phyloP scores from a whole-genome alignment of 2,113 vertebrate genomes.

The Nerophis lumbriciformis region DNA sequence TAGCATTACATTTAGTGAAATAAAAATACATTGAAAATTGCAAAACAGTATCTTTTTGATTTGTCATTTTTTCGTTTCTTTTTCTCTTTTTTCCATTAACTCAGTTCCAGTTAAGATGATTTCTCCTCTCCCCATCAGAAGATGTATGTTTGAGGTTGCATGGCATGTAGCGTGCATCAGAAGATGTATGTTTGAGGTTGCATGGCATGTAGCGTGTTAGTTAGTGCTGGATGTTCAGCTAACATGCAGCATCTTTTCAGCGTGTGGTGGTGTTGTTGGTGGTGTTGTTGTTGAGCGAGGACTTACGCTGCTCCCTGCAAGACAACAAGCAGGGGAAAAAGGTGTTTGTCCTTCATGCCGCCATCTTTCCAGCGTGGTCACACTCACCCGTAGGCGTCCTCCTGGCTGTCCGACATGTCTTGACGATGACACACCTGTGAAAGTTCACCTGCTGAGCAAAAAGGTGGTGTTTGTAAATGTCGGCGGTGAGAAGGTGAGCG shows the following conservation, averaged over 20 bases:
- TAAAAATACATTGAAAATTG: too few species aligned
- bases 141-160: too few species aligned
- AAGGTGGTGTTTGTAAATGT: background rate
- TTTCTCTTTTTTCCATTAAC: too few species aligned
- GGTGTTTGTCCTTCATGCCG: background rate
- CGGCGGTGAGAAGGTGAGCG: background rate
- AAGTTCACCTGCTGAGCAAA: background rate
- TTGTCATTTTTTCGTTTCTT: too few species aligned
- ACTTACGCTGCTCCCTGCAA: slow-evolving; percentile 84
- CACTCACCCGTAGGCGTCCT: slow-evolving; percentile 81
- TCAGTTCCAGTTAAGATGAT: too few species aligned
- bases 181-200: too few species aligned
- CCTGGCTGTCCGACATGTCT: slow-evolving; percentile 85
- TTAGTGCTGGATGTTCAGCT: too few species aligned
- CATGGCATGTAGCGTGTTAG: too few species aligned
- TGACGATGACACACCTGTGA: slow-evolving; percentile 18
- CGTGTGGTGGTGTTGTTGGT: background rate
- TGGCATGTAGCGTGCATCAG: too few species aligned
- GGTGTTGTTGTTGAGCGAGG: background rate
- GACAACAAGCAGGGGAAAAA: slow-evolving; percentile 16
- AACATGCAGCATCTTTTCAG: slow-evolving; percentile 18
- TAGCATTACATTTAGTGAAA: too few species aligned
- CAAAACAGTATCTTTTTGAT: too few species aligned
- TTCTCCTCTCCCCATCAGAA: too few species aligned
- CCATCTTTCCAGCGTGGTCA: background rate